Conservation (phyloP, 2,888 invertebrate species). For the Cactoblastis cactorum region DNA sequence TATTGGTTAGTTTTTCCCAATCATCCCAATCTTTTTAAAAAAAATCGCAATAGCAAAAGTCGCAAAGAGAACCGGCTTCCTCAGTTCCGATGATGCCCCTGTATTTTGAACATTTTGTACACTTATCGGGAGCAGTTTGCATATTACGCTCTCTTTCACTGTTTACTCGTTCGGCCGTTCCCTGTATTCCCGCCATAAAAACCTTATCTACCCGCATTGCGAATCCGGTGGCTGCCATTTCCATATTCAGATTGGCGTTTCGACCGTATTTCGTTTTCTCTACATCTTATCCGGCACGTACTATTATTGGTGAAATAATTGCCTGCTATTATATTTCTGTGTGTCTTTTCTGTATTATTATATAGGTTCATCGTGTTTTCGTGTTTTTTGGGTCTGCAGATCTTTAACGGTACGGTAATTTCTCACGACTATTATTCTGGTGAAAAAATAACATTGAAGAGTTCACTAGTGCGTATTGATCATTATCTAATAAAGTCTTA, state of each 20-base stretch:
- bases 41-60: background rate
- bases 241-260: conserved; percentile 64
- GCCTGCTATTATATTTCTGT: background rate
- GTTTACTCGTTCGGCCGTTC: conserved; percentile 43
- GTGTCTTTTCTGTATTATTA: background rate
- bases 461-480: too few species aligned
- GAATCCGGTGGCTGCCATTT: conserved; percentile 58
- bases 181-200: conserved; percentile 56
- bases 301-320: conserved; percentile 30
- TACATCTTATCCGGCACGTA: conserved; percentile 12
- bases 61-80: background rate
- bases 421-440: too few species aligned
- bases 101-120: conserved; percentile 26
- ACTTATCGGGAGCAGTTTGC: conserved; percentile 50
- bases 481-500: too few species aligned
- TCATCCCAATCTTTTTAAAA: too few species aligned
- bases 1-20: too few species aligned
- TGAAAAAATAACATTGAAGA: too few species aligned
- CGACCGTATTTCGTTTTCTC: conserved; percentile 22
- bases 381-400: background rate
- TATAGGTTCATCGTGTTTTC: too few species aligned
- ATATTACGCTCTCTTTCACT: conserved; percentile 34
- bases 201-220: conserved; percentile 70
- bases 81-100: conserved; percentile 18
- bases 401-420: too few species aligned